Percentiles rank a stretch among this genome's conserved stretches.
Conservation (phyloP, 2,797 vertebrate species). For the Xenopus petersii region DNA sequence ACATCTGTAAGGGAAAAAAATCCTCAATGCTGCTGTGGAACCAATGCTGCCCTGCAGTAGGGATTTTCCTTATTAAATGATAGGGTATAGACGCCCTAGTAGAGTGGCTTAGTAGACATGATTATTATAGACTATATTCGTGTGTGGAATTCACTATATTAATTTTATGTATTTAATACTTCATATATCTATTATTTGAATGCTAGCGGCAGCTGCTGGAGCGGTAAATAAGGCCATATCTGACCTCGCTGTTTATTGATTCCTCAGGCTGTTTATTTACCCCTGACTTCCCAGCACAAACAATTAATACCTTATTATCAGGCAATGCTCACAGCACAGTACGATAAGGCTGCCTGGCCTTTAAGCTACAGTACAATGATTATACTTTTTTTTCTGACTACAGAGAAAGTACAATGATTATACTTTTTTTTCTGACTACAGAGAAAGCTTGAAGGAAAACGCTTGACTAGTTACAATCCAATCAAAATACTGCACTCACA, state of each 20-base stretch:
- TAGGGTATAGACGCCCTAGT: background rate
- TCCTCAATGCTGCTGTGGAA: no score
- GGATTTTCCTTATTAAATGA: no score
- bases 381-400: background rate
- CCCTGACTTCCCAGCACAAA: conserved; percentile 68
- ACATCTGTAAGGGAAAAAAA: no score
- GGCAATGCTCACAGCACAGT: background rate
- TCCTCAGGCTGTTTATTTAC: conserved; percentile 75
- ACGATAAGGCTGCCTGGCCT: background rate
- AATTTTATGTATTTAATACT: conserved; percentile 29
- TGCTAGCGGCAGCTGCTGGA: conserved; percentile 56
- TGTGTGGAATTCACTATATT: background rate
- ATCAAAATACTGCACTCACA: background rate
- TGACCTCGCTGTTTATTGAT: conserved; percentile 78
- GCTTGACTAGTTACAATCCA: conserved; percentile 2
- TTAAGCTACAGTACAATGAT: background rate
- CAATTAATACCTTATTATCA: conserved; percentile 78
- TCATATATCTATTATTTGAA: conserved; percentile 37
- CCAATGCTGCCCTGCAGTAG: no score
- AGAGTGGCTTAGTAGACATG: background rate
- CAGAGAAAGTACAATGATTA: conserved; percentile 2
- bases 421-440: background rate
- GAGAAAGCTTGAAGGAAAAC: background rate
- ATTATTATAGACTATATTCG: background rate
- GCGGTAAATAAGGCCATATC: conserved; percentile 72